These are phyloP conservation scores for Murina feae DNA, from an alignment of 2,113 vertebrate genomes.

Conservation along the genomic window DNA sequence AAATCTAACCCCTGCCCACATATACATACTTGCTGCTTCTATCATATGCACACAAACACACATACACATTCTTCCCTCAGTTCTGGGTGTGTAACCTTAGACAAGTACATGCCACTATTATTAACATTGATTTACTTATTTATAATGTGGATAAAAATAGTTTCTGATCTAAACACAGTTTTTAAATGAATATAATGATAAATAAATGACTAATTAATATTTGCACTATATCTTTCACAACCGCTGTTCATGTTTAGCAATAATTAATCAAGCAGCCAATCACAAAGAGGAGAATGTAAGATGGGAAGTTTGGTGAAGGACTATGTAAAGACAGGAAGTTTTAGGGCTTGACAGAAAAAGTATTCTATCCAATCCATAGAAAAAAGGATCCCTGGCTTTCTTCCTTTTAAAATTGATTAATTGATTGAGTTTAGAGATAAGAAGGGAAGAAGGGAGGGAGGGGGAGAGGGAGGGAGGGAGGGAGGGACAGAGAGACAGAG, in stretches of 20 bases:
- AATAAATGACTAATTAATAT: background rate
- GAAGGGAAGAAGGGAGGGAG: too few relatives aligned
- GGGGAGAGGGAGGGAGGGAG: too few relatives aligned
- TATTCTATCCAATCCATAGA: background rate
- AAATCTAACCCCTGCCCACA: background rate
- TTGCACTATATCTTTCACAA: background rate
- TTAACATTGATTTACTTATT: background rate
- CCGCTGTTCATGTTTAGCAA: background rate
- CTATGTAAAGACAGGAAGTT: background rate
- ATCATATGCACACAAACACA: background rate
- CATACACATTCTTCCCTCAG: background rate
- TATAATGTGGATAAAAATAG: background rate
- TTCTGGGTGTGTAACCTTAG: background rate
- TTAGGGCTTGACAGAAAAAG: background rate
- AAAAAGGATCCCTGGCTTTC: background rate
- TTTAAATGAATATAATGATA: background rate
- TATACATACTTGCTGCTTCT: background rate
- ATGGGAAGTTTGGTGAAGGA: background rate
- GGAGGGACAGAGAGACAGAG: too few relatives aligned
- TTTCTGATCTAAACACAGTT: background rate
- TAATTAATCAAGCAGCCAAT: background rate
- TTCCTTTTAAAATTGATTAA: background rate
- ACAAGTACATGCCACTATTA: background rate
- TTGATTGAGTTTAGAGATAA: too few relatives aligned
- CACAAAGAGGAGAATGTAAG: background rate